These are phyloP conservation scores for Motacilla alba DNA, from an alignment of 2,113 vertebrate species.

Conservation along the genomic window DNA sequence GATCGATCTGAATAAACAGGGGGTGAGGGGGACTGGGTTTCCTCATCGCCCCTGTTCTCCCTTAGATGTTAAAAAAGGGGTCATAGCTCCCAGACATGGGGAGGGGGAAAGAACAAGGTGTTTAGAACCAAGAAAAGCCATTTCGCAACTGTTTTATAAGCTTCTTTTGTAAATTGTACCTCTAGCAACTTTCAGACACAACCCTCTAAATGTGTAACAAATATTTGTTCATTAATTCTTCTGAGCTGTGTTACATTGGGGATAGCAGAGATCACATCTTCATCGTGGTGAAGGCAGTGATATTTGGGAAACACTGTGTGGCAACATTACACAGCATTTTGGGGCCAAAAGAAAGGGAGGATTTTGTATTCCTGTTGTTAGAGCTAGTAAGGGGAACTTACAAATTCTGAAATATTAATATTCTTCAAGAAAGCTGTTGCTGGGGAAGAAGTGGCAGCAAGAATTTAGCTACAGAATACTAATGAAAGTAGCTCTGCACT, in stretches of 20 bases:
- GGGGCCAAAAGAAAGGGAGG: neutral
- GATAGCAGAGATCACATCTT: neutral
- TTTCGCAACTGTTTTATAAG: neutral
- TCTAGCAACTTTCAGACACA: neutral
- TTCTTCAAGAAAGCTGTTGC: neutral
- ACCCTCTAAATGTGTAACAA: neutral
- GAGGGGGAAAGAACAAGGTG: neutral
- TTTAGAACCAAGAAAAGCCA: neutral
- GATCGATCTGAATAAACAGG: neutral
- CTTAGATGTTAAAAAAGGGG: neutral
- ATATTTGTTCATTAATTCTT: neutral
- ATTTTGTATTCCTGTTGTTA: neutral
- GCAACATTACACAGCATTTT: neutral
- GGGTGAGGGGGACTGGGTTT: neutral
- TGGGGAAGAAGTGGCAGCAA: neutral
- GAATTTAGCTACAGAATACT: conserved; percentile 14
- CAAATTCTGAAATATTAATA: neutral
- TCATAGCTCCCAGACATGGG: neutral
- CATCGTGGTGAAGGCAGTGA: neutral
- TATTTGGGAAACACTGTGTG: neutral
- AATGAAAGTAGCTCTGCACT: conserved; percentile 2
- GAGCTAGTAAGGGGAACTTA: neutral
- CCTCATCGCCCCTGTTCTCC: neutral
- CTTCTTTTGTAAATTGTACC: neutral
- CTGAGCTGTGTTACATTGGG: rapidly evolving